A percentile compares a stretch with the other conserved stretches of the same genome.
Evolutionary conservation across 1,140 invertebrate species (phyloP).

Genomic region (Saccostrea cuccullata): DNA sequence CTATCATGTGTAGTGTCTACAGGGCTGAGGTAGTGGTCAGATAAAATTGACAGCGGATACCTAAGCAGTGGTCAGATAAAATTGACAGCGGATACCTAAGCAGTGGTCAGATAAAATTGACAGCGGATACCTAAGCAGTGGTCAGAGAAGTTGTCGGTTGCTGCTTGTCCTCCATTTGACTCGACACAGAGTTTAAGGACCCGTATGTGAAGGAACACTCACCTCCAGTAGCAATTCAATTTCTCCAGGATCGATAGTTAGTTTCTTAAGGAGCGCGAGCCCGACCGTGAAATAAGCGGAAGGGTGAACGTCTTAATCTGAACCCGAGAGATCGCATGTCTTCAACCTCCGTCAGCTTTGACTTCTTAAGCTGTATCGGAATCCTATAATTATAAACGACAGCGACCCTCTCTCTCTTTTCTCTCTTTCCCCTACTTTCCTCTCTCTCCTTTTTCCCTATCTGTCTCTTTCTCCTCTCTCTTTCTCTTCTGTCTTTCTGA

Average conservation of each 20-base stretch:
- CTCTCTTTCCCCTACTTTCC: neutral
- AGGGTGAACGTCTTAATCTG: neutral
- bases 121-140: neutral
- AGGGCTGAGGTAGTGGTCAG: too few relatives aligned
- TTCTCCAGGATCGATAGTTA: slow-evolving; percentile 14
- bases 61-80: too few relatives aligned
- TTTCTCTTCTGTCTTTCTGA: too few relatives aligned
- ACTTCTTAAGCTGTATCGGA: neutral
- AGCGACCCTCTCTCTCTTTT: neutral
- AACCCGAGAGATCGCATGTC: neutral
- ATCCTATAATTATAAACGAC: neutral
- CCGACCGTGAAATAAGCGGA: neutral
- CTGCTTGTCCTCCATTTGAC: neutral
- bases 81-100: too few relatives aligned
- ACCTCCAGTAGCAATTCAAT: slow-evolving; percentile 17
- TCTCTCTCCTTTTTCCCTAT: neutral
- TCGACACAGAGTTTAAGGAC: slow-evolving; percentile 16
- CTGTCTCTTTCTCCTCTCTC: too few relatives aligned
- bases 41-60: too few relatives aligned
- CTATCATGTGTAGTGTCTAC: too few relatives aligned
- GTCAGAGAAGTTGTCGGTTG: neutral
- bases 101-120: too few relatives aligned
- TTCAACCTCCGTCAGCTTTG: neutral
- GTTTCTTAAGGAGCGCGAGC: slow-evolving; percentile 19
- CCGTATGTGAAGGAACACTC: neutral